These are phyloP conservation scores for Latrodectus hesperus DNA, from an alignment of 2,888 invertebrate species.

Conservation along the genomic window DNA sequence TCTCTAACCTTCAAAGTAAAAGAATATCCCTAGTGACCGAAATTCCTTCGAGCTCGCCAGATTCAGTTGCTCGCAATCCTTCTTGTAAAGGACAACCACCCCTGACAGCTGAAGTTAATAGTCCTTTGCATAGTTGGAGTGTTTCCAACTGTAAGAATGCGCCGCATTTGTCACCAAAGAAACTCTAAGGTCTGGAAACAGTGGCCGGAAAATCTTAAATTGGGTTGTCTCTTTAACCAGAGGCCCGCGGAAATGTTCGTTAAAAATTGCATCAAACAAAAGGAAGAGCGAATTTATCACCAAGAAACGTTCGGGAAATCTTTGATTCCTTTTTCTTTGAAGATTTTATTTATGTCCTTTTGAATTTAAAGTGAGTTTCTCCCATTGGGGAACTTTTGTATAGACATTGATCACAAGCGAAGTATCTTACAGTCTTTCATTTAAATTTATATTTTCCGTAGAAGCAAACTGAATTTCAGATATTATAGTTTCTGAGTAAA, in stretches of 20 bases:
- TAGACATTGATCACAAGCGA: too few species aligned
- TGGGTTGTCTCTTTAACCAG: not conserved
- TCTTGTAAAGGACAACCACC: constrained; percentile 17
- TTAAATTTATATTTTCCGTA: too few species aligned
- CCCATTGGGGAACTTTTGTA: too few species aligned
- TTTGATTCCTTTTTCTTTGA: too few species aligned
- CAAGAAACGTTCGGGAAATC: too few species aligned
- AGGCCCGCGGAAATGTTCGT: not conserved
- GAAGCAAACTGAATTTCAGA: too few species aligned
- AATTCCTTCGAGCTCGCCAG: not conserved
- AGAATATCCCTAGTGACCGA: not conserved
- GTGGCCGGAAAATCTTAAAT: not conserved
- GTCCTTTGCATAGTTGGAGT: constrained; percentile 36
- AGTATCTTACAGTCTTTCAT: too few species aligned
- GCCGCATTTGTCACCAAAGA: constrained; percentile 24
- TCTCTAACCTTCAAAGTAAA: not conserved
- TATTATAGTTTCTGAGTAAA: too few species aligned
- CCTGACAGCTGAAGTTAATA: constrained; percentile 41
- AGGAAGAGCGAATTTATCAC: too few species aligned
- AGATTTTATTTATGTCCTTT: too few species aligned
- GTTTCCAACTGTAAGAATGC: constrained; percentile 19
- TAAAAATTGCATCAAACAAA: not conserved
- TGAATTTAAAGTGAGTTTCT: too few species aligned
- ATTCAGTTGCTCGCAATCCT: constrained; percentile 18
- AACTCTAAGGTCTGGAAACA: not conserved